Evolutionary conservation across 2,797 vertebrate genomes (phyloP), one percentile per base, ranked within the genome.

Genomic region (Muscicapa striata): DNA sequence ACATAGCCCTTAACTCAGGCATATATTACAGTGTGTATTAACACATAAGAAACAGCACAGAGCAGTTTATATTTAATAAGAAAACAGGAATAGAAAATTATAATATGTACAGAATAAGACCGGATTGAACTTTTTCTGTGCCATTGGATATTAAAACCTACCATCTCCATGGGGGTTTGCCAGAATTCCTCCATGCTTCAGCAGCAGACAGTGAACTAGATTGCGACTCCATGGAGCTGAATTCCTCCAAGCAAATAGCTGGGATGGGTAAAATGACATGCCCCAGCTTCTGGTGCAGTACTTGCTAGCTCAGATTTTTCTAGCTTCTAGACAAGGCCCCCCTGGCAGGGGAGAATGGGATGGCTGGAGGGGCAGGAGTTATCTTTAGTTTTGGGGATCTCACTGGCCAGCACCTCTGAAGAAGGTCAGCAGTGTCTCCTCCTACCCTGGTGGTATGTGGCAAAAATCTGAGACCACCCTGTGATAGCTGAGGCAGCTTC

Each of bases 181-280:
- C 77, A 92, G 84, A 96, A 92, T 77, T 83, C 30, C 52, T 94
- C 55, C 19, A 23, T 90, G 36, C 45, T 84, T 45, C 64, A 89
- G 57, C 36, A 84, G 48, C 59, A 89, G 77, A 96, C 88, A 91
- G 84, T 72, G 83, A 93, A 73, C 55, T 73, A 73, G 59, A 61
- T 74, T 92, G 90, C 94, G 64, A 90, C 61, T 90, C 67, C 68
- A 80, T 36, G 74, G 72, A 96, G 67, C 52, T 54, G 63, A 93
- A 95, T 90, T 92, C 78, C 81, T 90, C 67, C 61, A 74, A 87
- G 63, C 26, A 95, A 94, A 93, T 76, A 91, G 55, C 36, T 92
- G 61, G 41, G 49, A 93, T 91, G 78, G 78, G 89, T 83, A 83
- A 77, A 45, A 89, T 57, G 23, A 66, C 66, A 59, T 68, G 55